Conservation (phyloP, 2,113 vertebrate species). For the Leptobrachium leishanense region DNA sequence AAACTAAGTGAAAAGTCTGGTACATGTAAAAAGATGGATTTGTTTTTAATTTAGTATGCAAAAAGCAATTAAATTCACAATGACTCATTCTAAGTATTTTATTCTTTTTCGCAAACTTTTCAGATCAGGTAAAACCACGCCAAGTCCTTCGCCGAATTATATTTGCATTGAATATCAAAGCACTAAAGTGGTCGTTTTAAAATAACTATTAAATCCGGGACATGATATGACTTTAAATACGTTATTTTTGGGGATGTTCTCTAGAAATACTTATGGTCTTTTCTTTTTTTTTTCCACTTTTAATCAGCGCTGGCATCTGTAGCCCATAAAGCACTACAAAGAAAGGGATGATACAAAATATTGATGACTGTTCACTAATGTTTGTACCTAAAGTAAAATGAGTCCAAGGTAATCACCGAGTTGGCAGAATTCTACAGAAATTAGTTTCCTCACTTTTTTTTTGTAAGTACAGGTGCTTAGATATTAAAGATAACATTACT, state of each 20-base stretch:
- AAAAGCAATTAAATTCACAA: no score
- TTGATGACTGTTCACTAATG: conserved; percentile 48
- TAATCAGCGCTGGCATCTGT: conserved; percentile 46
- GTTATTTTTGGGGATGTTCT: conserved; percentile 18
- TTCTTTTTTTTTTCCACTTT: conserved; percentile 9
- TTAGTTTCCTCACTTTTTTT: conserved; percentile 14
- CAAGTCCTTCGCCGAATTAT: not conserved
- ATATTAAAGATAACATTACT: conserved; percentile 45
- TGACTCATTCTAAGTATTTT: no score
- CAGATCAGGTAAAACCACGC: not conserved
- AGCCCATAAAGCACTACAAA: conserved; percentile 45
- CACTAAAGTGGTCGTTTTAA: not conserved
- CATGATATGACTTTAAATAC: not conserved
- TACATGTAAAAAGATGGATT: no score
- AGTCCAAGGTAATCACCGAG: conserved; percentile 39
- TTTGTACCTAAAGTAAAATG: conserved; percentile 40
- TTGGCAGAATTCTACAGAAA: conserved; percentile 34
- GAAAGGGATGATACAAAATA: conserved; percentile 35
- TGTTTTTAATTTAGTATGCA: no score
- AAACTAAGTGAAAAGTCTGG: no score
- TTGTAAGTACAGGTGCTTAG: conserved; percentile 39
- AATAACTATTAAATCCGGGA: not conserved
- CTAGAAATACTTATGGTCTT: conserved; percentile 4
- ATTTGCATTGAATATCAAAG: not conserved
- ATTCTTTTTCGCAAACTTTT: no score